Evolutionary conservation across 30 jellyfish, hydroid and myxozoan genomes (phyloP).

Genomic region (Catostylus mosaicus): DNA sequence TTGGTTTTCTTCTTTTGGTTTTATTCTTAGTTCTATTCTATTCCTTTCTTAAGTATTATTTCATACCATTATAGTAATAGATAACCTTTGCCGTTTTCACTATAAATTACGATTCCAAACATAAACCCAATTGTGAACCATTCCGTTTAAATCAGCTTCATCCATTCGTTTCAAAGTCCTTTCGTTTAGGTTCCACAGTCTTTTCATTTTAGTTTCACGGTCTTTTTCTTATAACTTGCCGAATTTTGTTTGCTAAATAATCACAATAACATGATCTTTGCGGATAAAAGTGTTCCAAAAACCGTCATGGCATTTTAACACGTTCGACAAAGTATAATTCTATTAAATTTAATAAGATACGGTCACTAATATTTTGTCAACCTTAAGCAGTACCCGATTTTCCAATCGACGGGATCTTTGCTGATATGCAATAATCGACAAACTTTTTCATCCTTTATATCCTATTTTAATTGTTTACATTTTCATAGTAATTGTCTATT

Average conservation of each 20-base stretch:
- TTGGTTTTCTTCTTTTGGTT: no score
- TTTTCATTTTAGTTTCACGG: not conserved
- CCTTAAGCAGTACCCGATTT: slow-evolving; percentile 11
- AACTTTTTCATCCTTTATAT: not conserved
- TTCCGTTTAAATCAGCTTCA: no score
- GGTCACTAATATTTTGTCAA: slow-evolving; percentile 23
- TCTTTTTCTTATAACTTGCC: slow-evolving; percentile 9
- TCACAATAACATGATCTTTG: not conserved
- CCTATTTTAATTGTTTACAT: slow-evolving; percentile 22
- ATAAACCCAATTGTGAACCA: no score
- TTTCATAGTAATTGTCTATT: slow-evolving; percentile 16
- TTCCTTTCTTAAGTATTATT: no score
- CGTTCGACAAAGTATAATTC: slow-evolving; percentile 14
- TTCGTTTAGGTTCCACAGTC: no score
- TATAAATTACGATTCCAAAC: no score
- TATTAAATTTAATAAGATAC: slow-evolving; percentile 5
- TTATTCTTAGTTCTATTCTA: no score
- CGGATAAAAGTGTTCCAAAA: slow-evolving; percentile 18
- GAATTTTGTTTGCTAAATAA: slow-evolving; percentile 8
- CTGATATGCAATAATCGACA: slow-evolving; percentile 5
- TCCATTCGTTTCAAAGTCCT: no score
- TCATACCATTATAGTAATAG: no score
- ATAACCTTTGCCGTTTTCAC: no score
- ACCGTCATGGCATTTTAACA: slow-evolving; percentile 7
- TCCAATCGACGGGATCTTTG: slow-evolving; percentile 39